Conservation (phyloP, 1,140 invertebrate species). For the Drosophila varians region DNA sequence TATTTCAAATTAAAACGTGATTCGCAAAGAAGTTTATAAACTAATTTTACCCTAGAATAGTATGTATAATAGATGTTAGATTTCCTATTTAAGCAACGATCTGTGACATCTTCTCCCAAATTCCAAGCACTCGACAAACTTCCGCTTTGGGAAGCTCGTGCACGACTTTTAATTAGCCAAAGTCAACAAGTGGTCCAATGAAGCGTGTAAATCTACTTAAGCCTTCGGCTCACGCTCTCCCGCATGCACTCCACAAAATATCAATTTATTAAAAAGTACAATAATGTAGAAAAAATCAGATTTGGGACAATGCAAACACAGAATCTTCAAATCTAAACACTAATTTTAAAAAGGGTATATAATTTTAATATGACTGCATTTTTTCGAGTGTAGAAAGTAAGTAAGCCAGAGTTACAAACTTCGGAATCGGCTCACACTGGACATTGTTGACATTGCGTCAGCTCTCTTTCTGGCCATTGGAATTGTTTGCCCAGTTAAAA, state of each 20-base stretch:
- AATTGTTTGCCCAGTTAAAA: slow-evolving; percentile 67
- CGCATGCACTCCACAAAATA: slow-evolving; percentile 5
- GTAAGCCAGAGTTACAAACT: slow-evolving; percentile 27
- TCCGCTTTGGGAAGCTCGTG: slow-evolving; percentile 49
- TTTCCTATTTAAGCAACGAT: slow-evolving; percentile 17
- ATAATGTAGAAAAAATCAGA: neutral
- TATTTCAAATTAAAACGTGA: no score
- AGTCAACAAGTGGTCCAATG: slow-evolving; percentile 63
- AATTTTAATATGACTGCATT: neutral
- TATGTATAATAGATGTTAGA: neutral
- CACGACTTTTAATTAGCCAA: slow-evolving; percentile 70
- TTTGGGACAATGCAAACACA: neutral
- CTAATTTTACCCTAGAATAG: neutral
- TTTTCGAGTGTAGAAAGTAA: neutral
- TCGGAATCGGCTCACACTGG: slow-evolving; percentile 28
- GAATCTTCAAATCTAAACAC: neutral
- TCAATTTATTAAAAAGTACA: neutral
- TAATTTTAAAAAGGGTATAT: neutral
- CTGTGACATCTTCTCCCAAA: slow-evolving; percentile 31
- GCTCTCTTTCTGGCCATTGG: slow-evolving; percentile 44
- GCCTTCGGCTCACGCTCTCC: slow-evolving; percentile 22
- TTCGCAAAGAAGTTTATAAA: no score
- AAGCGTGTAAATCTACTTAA: slow-evolving; percentile 60
- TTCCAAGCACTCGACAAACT: slow-evolving; percentile 28
- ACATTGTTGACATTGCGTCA: slow-evolving; percentile 72